phyloP scores from a whole-genome alignment of 2,888 invertebrate genomes.

The Diaperis boleti region DNA sequence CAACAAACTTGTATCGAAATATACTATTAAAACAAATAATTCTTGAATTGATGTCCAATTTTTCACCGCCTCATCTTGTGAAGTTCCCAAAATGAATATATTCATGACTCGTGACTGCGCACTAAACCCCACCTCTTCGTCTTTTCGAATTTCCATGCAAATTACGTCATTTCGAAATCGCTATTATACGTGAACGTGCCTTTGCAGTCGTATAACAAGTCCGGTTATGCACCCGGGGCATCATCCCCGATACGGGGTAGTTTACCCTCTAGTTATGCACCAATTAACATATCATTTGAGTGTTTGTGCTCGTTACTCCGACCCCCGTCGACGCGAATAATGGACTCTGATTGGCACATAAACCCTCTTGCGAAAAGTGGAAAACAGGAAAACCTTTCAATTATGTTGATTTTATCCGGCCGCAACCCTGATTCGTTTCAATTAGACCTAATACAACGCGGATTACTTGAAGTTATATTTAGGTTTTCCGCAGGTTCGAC shows the following conservation, averaged over 20 bases:
- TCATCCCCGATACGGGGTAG: constrained; percentile 54
- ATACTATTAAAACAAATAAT: too few species aligned
- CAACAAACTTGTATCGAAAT: too few species aligned
- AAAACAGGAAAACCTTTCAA: constrained; percentile 57
- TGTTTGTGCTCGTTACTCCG: constrained; percentile 59
- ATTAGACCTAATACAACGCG: constrained; percentile 55
- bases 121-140: constrained; percentile 50
- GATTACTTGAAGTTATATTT: constrained; percentile 48
- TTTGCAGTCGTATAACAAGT: constrained; percentile 61
- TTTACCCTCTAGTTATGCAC: constrained; percentile 61
- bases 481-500: constrained; percentile 18
- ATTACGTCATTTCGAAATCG: constrained; percentile 60
- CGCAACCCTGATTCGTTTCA: constrained; percentile 54
- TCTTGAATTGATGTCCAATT: too few species aligned
- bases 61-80: too few species aligned
- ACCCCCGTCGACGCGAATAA: constrained; percentile 58
- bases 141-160: constrained; percentile 58
- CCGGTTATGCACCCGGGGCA: constrained; percentile 56
- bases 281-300: constrained; percentile 64
- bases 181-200: constrained; percentile 64
- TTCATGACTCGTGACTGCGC: constrained; percentile 53
- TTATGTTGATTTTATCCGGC: constrained; percentile 57
- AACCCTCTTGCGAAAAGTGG: constrained; percentile 43
- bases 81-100: too few species aligned
- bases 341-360: constrained; percentile 61